phyloP scores from a whole-genome alignment of 2,113 vertebrate genomes.

The Colius striatus region DNA sequence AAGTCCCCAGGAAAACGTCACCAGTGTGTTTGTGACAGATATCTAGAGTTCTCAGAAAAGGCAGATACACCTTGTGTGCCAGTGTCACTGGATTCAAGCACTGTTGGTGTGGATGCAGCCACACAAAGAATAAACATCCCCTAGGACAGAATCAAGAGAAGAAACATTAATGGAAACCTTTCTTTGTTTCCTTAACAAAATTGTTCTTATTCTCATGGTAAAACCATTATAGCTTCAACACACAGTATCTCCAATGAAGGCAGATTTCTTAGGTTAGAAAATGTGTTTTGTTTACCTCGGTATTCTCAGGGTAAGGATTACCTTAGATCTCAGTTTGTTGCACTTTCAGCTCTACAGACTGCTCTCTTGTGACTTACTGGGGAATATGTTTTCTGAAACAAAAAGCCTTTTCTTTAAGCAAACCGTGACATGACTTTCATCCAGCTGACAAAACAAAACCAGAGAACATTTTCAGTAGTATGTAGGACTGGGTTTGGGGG shows the following conservation, averaged over 20 bases:
- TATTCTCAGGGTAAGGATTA: conserved; percentile 7
- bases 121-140: neutral
- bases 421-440: neutral
- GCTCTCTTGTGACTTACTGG: neutral
- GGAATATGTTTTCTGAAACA: neutral
- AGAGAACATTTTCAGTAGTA: neutral
- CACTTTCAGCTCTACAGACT: neutral
- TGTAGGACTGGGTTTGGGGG: neutral
- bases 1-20: neutral
- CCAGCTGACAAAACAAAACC: conserved; percentile 34
- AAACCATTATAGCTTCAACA: neutral
- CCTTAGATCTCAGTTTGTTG: neutral
- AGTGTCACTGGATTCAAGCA: neutral
- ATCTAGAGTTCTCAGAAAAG: neutral
- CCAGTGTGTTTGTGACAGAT: neutral
- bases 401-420: conserved; percentile 42
- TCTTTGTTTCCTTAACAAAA: neutral
- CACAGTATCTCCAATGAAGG: neutral
- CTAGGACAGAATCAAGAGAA: neutral
- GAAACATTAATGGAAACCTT: neutral
- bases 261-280: neutral
- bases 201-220: neutral
- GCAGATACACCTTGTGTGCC: neutral
- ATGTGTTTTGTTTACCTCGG: neutral
- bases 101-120: neutral